Conservation (phyloP, 92 coral and sea anemone species). For the Epizoanthus fatuus region DNA sequence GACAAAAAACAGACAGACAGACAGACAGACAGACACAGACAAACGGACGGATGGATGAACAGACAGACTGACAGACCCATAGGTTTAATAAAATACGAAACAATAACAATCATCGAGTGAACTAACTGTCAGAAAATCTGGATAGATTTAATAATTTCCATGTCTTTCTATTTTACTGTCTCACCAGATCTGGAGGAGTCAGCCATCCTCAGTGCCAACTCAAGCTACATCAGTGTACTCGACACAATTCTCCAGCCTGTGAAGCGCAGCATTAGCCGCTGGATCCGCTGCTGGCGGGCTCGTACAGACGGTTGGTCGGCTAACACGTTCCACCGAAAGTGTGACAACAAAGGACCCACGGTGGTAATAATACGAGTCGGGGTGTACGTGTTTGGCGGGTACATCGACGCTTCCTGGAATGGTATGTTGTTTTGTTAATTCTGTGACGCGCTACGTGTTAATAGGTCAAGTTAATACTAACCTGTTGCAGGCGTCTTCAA, state of each 20-base stretch:
- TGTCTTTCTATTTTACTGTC: too few relatives aligned
- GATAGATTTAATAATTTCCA: too few relatives aligned
- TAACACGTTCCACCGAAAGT: constrained; percentile 8
- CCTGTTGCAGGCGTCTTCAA: too few relatives aligned
- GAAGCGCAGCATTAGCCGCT: not conserved
- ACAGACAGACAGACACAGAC: too few relatives aligned
- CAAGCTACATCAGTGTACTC: constrained; percentile 9
- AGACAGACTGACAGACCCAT: too few relatives aligned
- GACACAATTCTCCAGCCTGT: constrained; percentile 11
- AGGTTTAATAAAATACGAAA: too few relatives aligned
- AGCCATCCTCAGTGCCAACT: not conserved
- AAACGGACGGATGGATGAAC: too few relatives aligned
- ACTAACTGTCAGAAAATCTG: too few relatives aligned
- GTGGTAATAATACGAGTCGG: constrained; percentile 10
- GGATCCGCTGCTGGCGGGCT: constrained; percentile 38
- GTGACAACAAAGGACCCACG: constrained; percentile 28
- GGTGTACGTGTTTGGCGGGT: constrained; percentile 33
- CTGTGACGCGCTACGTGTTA: too few relatives aligned
- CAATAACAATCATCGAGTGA: too few relatives aligned
- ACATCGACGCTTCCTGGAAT: constrained; percentile 23
- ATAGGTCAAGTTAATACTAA: too few relatives aligned
- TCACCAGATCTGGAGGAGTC: constrained; percentile 13
- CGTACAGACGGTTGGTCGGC: constrained; percentile 32
- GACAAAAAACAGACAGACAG: too few relatives aligned
- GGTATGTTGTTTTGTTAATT: not conserved